Evolutionary conservation across 2,113 vertebrate species (phyloP), one percentile per base, ranked within the genome.

Genomic region (Elachura formosa): DNA sequence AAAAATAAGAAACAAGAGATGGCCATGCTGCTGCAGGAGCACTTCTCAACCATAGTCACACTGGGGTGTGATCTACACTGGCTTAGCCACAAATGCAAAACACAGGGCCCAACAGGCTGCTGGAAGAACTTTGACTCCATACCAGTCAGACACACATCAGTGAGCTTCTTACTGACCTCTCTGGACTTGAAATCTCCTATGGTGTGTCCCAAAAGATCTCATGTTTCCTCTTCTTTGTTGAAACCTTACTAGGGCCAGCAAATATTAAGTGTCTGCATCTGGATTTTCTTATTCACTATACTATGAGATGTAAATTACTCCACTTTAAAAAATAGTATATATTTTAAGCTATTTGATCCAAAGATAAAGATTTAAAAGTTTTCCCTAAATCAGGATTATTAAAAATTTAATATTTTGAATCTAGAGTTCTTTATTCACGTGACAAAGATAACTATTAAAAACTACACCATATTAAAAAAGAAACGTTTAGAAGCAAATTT

Each of bases 401-500:
- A 62, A 67, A 48, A 84, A 87, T 62, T 63, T 3, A 40, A 41
- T 34, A 38, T 29, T 80, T 87, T 72, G 25, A 56, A 81, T 84
- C 43, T 52, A 55, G 12, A 90, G 52, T 10, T 54, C 51, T 82
- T 58, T 3, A 8, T 59, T 59, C 15, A 88, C 36, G 23, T 90
- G 52, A 66, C n/a, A 74, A 71, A 71, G 38, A 61, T 18, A 92
- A 52, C 43, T 40, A 56, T 56, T 81, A 81, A 85, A 93, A 83
- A 61, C 20, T 33, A 31, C 12, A 79, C 23, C 24, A 77, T 55
- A 55, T 38, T 89, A 41, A 77, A 91, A 94, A 87, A 83, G 64
- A 78, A 93, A 92, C 92, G 28, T 48, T 73, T 25, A 51, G 64
- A 83, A 94, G 91, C 68, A 75, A 51, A 92, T 92, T 93, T 86